A percentile compares a stretch with the other conserved stretches of the same genome.
phyloP scores from a whole-genome alignment of 2,888 invertebrate genomes.

The Papilio elwesi region DNA sequence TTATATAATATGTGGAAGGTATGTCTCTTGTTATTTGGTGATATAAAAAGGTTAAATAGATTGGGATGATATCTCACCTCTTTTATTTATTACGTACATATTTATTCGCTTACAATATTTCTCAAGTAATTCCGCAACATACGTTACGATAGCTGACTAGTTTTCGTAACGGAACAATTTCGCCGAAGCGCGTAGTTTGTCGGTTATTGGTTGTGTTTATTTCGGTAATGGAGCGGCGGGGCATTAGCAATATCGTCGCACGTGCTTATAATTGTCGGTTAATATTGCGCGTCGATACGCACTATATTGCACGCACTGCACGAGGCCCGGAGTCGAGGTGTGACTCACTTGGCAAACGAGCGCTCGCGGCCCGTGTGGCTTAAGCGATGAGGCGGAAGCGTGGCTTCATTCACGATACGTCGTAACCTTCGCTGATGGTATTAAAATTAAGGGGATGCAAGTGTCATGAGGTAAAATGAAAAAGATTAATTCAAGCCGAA shows the following conservation, averaged over 20 bases:
- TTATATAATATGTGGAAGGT: too few relatives aligned
- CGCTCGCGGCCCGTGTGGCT: constrained; percentile 39
- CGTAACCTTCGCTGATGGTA: too few relatives aligned
- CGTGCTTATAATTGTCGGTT: constrained; percentile 39
- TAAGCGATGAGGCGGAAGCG: background rate
- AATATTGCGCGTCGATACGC: constrained; percentile 32
- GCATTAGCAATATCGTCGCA: constrained; percentile 29
- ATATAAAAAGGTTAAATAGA: too few relatives aligned
- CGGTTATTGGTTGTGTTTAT: constrained; percentile 30
- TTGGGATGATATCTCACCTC: too few relatives aligned
- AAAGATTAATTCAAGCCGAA: too few relatives aligned
- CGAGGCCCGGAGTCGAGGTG: constrained; percentile 49
- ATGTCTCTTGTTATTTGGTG: too few relatives aligned
- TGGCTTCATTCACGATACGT: too few relatives aligned
- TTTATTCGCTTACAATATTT: background rate
- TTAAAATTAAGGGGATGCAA: too few relatives aligned
- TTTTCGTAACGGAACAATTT: constrained; percentile 35
- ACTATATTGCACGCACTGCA: constrained; percentile 41
- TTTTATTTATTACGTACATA: too few relatives aligned
- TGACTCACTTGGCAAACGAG: constrained; percentile 57
- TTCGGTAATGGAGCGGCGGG: constrained; percentile 24
- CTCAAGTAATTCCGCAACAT: background rate
- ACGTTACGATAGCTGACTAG: constrained; percentile 1
- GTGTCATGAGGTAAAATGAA: too few relatives aligned
- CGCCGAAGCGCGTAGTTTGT: constrained; percentile 4